phyloP scores from a whole-genome alignment of 1,140 invertebrate species.

The Zophobas morio region DNA sequence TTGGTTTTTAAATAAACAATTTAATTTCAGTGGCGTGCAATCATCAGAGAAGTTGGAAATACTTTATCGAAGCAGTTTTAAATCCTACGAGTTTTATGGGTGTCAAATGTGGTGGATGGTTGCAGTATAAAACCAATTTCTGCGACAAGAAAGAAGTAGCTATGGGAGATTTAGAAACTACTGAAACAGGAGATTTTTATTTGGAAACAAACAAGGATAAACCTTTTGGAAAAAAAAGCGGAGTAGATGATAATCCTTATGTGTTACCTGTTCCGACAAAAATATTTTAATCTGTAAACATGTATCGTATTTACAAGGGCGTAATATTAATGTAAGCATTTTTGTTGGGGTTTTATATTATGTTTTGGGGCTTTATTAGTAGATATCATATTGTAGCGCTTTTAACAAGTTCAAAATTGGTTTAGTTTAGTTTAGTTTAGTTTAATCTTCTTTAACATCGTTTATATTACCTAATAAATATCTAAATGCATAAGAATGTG shows the following conservation, averaged over 20 bases:
- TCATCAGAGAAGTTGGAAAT: slow-evolving; percentile 80
- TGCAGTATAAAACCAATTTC: slow-evolving; percentile 42
- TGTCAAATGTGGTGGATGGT: slow-evolving; percentile 67
- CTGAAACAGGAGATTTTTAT: slow-evolving; percentile 74
- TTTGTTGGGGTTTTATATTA: no score
- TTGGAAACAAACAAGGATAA: slow-evolving; percentile 73
- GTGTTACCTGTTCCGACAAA: neutral
- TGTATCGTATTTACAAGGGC: slow-evolving; percentile 30
- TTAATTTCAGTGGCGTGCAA: slow-evolving; percentile 77
- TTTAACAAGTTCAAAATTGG: slow-evolving; percentile 39
- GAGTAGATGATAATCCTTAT: slow-evolving; percentile 58
- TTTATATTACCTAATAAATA: no score
- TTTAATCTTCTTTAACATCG: no score
- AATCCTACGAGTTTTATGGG: slow-evolving; percentile 77
- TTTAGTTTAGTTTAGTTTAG: no score
- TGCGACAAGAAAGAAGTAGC: slow-evolving; percentile 65
- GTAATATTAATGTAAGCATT: no score
- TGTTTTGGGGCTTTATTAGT: no score
- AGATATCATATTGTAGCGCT: no score
- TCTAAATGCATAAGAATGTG: no score
- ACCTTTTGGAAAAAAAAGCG: slow-evolving; percentile 59
- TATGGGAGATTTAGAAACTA: slow-evolving; percentile 74
- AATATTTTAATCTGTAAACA: neutral
- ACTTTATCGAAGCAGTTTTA: slow-evolving; percentile 78
- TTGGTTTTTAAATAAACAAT: slow-evolving; percentile 2